Evolutionary conservation across 2,888 invertebrate genomes (phyloP), one percentile per base, ranked within the genome.

Genomic region (Sphecodes monilicornis): DNA sequence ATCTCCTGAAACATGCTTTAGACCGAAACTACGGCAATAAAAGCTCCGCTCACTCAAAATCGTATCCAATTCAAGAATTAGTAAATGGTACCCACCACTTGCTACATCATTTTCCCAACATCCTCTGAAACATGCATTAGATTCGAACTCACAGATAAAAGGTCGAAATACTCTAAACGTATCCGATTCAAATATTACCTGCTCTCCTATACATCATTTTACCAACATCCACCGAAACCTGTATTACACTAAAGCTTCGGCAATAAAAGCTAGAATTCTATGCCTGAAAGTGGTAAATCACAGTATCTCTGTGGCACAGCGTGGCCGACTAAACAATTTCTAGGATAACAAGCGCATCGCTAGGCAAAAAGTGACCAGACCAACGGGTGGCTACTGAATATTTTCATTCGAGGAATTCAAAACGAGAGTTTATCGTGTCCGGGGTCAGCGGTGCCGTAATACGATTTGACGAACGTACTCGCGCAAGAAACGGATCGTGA

Each of bases 381-480:
- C n/a, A n/a, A 26, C 60, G 50, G 36, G 16, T 50, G 29, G 57
- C 54, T 39, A 54, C 66, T 46, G 76, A 72, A 72, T 72, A 50
- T 82, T 82, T 80, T 32, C 70, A 80, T 75, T 39, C 32, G 8
- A 60, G 57, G 29, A 3, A 46, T 66, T 57, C 60, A n/a, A 54
- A 72, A 54, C 36, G 72, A 70, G 46, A 26, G 39, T 36, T 26
- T 78, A 72, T 57, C 77, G 68, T 66, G 36, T 64, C 18, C 13
- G 8, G 74, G 54, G 50, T 22, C 39, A 8, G 64, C 70, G 39
- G 60, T 64, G 76, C 57, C 66, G 74, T 79, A 82, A 79, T 71
- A 69, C 64, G 82, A 82, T 77, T 84, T 74, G 75, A 39, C 57
- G 71, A 57, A 71, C 70, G 82, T 36, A 50, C 68, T 64, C 50